A percentile compares a stretch with the other conserved stretches of the same genome.
Conservation (phyloP, 1,140 invertebrate species). For the Drosophila lini region DNA sequence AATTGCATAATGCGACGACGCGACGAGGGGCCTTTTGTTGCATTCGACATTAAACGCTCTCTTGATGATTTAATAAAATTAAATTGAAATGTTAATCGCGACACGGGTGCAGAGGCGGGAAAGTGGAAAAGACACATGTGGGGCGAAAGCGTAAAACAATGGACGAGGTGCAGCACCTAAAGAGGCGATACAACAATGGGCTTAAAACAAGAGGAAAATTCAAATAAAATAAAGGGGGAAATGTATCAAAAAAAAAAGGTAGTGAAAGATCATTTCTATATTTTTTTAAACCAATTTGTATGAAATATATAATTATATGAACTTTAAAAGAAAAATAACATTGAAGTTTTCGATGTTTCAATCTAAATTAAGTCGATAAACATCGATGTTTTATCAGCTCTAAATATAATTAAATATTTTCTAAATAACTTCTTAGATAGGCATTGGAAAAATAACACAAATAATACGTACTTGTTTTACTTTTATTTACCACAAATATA, state of each 20-base stretch:
- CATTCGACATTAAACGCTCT: conserved; percentile 69
- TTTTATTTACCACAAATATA: neutral
- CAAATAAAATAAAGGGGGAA: neutral
- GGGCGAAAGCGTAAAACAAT: conserved; percentile 69
- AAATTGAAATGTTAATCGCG: conserved; percentile 77
- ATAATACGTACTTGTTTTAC: no score
- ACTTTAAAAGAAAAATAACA: no score
- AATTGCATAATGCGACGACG: conserved; percentile 47
- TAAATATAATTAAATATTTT: neutral
- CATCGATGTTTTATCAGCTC: neutral
- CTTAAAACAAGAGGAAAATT: neutral
- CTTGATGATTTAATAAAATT: conserved; percentile 83
- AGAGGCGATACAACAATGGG: conserved; percentile 29
- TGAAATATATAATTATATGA: neutral
- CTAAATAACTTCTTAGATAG: neutral
- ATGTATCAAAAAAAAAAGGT: neutral
- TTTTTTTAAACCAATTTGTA: neutral
- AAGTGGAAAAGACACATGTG: conserved; percentile 30
- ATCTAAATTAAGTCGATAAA: no score
- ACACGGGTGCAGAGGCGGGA: conserved; percentile 47
- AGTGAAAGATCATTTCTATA: no score
- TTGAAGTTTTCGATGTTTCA: neutral
- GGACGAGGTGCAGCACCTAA: conserved; percentile 35
- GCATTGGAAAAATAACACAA: neutral
- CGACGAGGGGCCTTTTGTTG: conserved; percentile 40